phyloP scores from a whole-genome alignment of 1,140 invertebrate species.

The Pseudomyrmex gracilis region DNA sequence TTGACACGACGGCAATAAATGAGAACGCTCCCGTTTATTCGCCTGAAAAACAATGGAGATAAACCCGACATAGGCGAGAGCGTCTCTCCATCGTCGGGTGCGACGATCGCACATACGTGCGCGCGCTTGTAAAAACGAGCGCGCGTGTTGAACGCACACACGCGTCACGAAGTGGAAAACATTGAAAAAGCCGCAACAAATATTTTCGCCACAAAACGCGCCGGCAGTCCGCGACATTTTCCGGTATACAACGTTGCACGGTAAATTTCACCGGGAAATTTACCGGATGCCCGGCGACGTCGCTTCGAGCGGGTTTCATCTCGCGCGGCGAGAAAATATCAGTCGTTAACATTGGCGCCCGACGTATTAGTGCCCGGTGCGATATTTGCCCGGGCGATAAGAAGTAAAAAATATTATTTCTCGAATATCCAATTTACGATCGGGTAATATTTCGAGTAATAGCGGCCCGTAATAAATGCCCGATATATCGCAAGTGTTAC shows the following conservation, averaged over 20 bases:
- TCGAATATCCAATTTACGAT: constrained; percentile 46
- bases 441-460: constrained; percentile 28
- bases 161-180: constrained; percentile 26
- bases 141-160: background rate
- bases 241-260: constrained; percentile 48
- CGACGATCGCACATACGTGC: background rate
- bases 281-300: constrained; percentile 19
- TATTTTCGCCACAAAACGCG: constrained; percentile 56
- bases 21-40: constrained; percentile 48
- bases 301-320: constrained; percentile 35
- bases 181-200: constrained; percentile 52
- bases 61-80: constrained; percentile 32
- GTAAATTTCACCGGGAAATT: constrained; percentile 57
- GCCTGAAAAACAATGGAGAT: constrained; percentile 53
- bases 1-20: constrained; percentile 47
- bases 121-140: background rate
- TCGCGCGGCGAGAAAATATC: constrained; percentile 37
- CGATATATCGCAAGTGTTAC: background rate
- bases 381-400: constrained; percentile 49
- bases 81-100: constrained; percentile 7
- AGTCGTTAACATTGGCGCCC: constrained; percentile 26
- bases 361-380: constrained; percentile 35
- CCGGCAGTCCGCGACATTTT: constrained; percentile 50
- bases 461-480: constrained; percentile 20
- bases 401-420: constrained; percentile 46